Conservation (phyloP, 2,113 vertebrate genomes). For the Oxygymnocypris stewartii region DNA sequence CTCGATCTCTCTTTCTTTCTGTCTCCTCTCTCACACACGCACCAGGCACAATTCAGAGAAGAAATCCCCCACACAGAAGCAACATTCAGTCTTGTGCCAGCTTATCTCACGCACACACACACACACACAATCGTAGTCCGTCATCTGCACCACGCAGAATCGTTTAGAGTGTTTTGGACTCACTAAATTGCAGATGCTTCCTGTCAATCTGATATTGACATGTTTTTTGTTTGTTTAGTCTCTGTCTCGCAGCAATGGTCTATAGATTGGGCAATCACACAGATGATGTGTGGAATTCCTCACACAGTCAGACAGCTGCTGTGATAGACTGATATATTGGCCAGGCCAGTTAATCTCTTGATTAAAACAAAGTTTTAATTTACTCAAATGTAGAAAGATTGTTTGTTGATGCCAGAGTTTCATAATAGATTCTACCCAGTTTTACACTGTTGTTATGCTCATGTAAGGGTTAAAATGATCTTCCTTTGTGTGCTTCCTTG, state of each 20-base stretch:
- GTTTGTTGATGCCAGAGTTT: not conserved
- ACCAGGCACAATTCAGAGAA: slow-evolving; percentile 25
- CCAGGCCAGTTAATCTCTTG: not conserved
- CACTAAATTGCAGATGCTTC: slow-evolving; percentile 26
- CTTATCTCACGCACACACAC: slow-evolving; percentile 26
- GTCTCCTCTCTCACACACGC: not conserved
- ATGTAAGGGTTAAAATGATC: not conserved
- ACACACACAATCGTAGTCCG: slow-evolving; percentile 15
- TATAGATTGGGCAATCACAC: slow-evolving; percentile 4
- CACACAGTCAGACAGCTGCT: not conserved
- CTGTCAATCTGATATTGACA: slow-evolving; percentile 24
- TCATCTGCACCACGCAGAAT: slow-evolving; percentile 7
- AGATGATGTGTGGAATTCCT: slow-evolving; percentile 2
- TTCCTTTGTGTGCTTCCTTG: not conserved
- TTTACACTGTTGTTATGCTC: not conserved
- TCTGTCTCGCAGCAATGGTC: not conserved
- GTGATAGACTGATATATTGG: not conserved
- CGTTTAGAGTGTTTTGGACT: slow-evolving; percentile 4
- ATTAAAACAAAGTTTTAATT: not conserved
- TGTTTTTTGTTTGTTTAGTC: slow-evolving; percentile 11
- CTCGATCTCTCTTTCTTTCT: slow-evolving; percentile 3
- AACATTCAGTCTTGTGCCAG: slow-evolving; percentile 16
- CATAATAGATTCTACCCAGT: not conserved
- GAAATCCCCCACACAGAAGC: slow-evolving; percentile 33
- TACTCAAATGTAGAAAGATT: not conserved